phyloP scores from a whole-genome alignment of 2,888 invertebrate genomes.

The Sinopyrophorus schimmeli region DNA sequence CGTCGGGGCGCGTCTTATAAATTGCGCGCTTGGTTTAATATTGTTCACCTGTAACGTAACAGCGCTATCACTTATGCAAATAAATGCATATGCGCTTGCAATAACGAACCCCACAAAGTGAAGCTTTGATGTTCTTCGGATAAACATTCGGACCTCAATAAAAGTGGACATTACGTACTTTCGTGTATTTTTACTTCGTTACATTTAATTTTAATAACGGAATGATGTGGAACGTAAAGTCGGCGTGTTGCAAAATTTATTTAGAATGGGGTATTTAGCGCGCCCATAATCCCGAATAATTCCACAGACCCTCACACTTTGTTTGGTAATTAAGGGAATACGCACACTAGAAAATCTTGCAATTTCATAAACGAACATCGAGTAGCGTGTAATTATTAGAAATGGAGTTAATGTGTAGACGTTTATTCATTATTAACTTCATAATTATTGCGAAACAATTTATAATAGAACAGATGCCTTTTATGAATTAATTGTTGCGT shows the following conservation, averaged over 20 bases:
- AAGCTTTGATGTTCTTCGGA: slow-evolving; percentile 8
- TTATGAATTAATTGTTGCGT: slow-evolving; percentile 12
- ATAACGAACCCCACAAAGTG: slow-evolving; percentile 9
- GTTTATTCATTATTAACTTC: slow-evolving; percentile 12
- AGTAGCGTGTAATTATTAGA: slow-evolving; percentile 15
- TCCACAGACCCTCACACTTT: slow-evolving; percentile 29
- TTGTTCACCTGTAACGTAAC: background rate
- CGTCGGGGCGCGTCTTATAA: slow-evolving; percentile 14
- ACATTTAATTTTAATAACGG: slow-evolving; percentile 20
- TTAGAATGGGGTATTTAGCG: slow-evolving; percentile 25
- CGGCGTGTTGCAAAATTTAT: slow-evolving; percentile 23
- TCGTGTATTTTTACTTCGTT: slow-evolving; percentile 5
- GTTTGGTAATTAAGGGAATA: slow-evolving; percentile 23
- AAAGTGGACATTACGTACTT: background rate
- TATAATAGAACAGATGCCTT: slow-evolving; percentile 10
- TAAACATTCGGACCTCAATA: too few relatives aligned
- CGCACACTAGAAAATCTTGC: slow-evolving; percentile 18
- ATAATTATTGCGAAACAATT: slow-evolving; percentile 12
- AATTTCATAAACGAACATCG: slow-evolving; percentile 19
- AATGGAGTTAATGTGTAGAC: slow-evolving; percentile 13
- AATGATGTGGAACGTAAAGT: slow-evolving; percentile 18
- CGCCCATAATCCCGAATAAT: slow-evolving; percentile 30
- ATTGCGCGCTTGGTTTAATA: background rate
- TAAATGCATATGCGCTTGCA: slow-evolving; percentile 9
- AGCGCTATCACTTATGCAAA: slow-evolving; percentile 14